Evolutionary conservation across 2,113 vertebrate genomes (phyloP).

Genomic region (Python bivittatus): DNA sequence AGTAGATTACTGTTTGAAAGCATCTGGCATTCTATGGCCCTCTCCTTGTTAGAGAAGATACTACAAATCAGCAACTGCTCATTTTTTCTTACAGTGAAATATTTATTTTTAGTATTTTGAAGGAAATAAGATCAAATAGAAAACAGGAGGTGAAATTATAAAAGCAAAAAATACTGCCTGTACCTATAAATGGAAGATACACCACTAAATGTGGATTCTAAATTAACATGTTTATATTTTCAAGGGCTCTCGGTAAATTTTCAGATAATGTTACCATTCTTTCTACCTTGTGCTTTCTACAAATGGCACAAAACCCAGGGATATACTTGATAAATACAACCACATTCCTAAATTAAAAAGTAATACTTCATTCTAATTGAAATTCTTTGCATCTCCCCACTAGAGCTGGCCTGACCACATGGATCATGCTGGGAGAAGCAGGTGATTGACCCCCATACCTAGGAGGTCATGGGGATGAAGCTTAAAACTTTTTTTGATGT

Average conservation of each 20-base stretch:
- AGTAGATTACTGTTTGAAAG: conserved; percentile 34
- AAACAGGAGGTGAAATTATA: conserved; percentile 31
- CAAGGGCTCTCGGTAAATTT: neutral
- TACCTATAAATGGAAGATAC: neutral
- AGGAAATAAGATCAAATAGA: conserved; percentile 38
- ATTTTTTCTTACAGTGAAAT: neutral
- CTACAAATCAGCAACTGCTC: conserved; percentile 24
- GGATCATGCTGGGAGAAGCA: neutral
- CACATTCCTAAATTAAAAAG: neutral
- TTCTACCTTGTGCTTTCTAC: neutral
- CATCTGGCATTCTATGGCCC: neutral
- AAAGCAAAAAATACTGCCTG: neutral
- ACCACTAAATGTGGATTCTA: neutral
- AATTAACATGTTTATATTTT: neutral
- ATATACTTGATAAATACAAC: neutral
- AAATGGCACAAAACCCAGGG: neutral
- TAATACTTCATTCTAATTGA: neutral
- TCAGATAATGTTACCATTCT: neutral
- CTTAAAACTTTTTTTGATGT: too few relatives aligned
- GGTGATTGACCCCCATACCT: neutral
- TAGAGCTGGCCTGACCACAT: neutral
- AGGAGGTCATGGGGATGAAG: neutral
- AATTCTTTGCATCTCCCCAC: neutral
- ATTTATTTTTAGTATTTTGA: conserved; percentile 19
- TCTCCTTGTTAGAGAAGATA: conserved; percentile 29